phyloP scores from a whole-genome alignment of 2,888 invertebrate genomes.

The Torymus aiolomorphi region DNA sequence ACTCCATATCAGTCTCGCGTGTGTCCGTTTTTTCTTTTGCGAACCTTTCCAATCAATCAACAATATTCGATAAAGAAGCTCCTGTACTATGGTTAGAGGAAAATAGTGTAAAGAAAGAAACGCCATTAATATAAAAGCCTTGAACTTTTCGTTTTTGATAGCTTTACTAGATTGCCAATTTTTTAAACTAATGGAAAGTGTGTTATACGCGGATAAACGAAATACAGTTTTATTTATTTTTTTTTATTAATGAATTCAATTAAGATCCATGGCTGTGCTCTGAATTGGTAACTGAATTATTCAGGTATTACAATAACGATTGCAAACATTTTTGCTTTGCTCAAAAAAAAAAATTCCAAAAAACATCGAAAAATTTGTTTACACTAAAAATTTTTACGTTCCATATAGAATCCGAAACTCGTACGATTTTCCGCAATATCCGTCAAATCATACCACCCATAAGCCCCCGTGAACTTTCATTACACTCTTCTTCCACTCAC shows the following conservation, averaged over 20 bases:
- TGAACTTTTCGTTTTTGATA: background rate
- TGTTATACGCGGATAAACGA: no score
- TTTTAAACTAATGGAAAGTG: no score
- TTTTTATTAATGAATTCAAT: no score
- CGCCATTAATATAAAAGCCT: background rate
- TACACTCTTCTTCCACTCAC: background rate
- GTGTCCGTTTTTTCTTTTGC: background rate
- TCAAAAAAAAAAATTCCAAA: no score
- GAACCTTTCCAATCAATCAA: background rate
- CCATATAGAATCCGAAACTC: background rate
- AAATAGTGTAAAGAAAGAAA: background rate
- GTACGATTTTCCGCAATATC: background rate
- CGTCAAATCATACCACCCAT: conserved; percentile 26
- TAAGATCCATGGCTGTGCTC: no score
- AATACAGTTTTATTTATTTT: no score
- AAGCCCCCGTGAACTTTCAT: conserved; percentile 31
- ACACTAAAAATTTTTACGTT: no score
- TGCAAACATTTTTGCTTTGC: no score
- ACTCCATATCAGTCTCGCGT: background rate
- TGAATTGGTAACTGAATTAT: no score
- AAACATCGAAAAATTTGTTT: no score
- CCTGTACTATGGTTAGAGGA: background rate
- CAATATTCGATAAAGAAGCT: background rate
- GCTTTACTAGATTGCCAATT: no score
- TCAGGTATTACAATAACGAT: no score